A percentile compares a stretch with the other conserved stretches of the same genome.
These are phyloP conservation scores for Todiramphus saurophagus DNA, from an alignment of 2,113 vertebrate species.

Conservation along the genomic window DNA sequence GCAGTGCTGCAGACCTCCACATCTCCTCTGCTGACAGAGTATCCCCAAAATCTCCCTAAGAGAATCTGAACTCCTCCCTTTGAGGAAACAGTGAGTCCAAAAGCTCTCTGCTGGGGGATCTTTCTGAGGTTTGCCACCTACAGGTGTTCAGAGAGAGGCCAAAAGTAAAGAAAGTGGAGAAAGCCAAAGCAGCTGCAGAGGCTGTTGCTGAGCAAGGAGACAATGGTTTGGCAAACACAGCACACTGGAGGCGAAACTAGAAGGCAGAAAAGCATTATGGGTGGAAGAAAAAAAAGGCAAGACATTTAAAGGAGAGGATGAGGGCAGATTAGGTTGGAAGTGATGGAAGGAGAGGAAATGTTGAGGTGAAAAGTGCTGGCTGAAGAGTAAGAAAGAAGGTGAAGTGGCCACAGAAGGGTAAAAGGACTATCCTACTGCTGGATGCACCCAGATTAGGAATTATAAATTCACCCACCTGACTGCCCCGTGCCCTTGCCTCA, in stretches of 20 bases:
- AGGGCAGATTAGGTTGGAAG: background rate
- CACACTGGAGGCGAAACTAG: background rate
- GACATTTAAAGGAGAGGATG: background rate
- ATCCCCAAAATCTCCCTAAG: background rate
- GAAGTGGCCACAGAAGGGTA: background rate
- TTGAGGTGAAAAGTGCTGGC: background rate
- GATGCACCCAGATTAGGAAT: background rate
- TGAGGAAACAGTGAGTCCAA: background rate
- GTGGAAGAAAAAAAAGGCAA: background rate
- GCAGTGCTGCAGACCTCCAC: background rate
- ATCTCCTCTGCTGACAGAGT: background rate
- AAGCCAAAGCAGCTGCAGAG: slow-evolving; percentile 15
- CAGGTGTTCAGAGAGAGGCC: background rate
- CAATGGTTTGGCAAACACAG: background rate
- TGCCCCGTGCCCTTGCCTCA: rapidly evolving
- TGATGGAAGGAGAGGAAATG: background rate
- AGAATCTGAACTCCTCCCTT: background rate
- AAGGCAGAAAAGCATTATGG: background rate
- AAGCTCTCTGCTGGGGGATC: background rate
- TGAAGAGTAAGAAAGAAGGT: background rate
- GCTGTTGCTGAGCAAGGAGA: slow-evolving; percentile 2
- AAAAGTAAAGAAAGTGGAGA: slow-evolving; percentile 13
- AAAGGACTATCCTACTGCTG: background rate
- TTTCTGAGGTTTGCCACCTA: slow-evolving; percentile 8
- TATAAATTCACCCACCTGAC: background rate